Conservation (phyloP, 1,140 invertebrate species). For the Achatina immaculata region DNA sequence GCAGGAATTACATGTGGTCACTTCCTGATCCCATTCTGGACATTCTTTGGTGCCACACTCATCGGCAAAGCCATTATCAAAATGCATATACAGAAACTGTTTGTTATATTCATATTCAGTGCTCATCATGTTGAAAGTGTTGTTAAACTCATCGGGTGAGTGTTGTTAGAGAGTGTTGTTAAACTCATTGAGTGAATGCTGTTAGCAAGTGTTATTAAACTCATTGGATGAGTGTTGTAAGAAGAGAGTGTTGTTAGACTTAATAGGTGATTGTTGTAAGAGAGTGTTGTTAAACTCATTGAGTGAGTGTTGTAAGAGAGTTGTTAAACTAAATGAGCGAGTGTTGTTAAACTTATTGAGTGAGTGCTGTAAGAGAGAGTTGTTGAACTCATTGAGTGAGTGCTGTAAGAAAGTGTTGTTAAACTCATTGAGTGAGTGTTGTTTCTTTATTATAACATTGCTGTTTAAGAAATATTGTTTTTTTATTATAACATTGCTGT, state of each 20-base stretch:
- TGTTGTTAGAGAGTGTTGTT: not conserved
- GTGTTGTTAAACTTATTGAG: too few relatives aligned
- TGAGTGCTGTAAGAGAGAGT: constrained; percentile 78
- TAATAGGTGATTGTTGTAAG: too few relatives aligned
- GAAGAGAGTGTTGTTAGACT: too few relatives aligned
- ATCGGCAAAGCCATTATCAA: constrained; percentile 99
- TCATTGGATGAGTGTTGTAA: constrained; percentile 72
- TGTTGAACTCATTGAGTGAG: constrained; percentile 76
- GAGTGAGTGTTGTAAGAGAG: constrained; percentile 74
- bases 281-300: constrained; percentile 81
- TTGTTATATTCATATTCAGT: constrained; percentile 98
- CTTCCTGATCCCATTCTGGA: constrained; percentile 99
- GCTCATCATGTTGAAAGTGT: constrained; percentile 88
- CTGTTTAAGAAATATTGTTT: too few relatives aligned
- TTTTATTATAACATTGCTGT: too few relatives aligned
- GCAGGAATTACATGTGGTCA: constrained; percentile 99
- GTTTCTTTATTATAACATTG: too few relatives aligned
- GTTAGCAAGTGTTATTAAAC: constrained; percentile 83
- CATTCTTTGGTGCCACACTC: constrained; percentile 98
- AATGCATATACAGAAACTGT: constrained; percentile 97
- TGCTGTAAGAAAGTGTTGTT: constrained; percentile 81
- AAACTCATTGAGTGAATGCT: too few relatives aligned
- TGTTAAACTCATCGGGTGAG: constrained; percentile 77
- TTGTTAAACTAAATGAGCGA: constrained; percentile 77
- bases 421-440: constrained; percentile 73